A percentile compares a stretch with the other conserved stretches of the same genome.
phyloP scores from a whole-genome alignment of 2,888 invertebrate species.

The Ennomos quercinarius region DNA sequence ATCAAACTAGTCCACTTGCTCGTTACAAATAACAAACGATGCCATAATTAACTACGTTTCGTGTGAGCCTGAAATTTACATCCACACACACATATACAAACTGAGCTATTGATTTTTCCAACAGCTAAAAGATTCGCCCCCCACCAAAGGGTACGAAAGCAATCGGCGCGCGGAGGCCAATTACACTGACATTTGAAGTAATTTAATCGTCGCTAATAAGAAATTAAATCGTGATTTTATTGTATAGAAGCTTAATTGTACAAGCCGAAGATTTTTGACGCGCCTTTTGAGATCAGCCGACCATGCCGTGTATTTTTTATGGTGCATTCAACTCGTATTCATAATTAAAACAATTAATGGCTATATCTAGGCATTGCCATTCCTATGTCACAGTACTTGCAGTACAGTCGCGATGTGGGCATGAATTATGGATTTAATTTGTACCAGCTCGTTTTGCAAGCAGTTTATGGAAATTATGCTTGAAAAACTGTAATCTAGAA shows the following conservation, averaged over 20 bases:
- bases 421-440: constrained; percentile 68
- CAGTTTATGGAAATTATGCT: constrained; percentile 68
- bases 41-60: constrained; percentile 53
- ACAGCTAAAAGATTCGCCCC: constrained; percentile 35
- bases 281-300: constrained; percentile 62
- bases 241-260: constrained; percentile 70
- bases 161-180: constrained; percentile 52
- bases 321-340: constrained; percentile 45
- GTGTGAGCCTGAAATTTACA: constrained; percentile 53
- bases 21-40: constrained; percentile 50
- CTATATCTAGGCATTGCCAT: constrained; percentile 61
- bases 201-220: constrained; percentile 70
- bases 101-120: constrained; percentile 23
- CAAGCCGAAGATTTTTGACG: constrained; percentile 60
- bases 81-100: constrained; percentile 15
- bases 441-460: constrained; percentile 59
- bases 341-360: constrained; percentile 61
- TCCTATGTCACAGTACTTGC: constrained; percentile 32
- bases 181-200: constrained; percentile 67
- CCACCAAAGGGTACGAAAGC: constrained; percentile 36
- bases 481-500: constrained; percentile 61
- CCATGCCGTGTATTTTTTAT: constrained; percentile 41
- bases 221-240: constrained; percentile 76
- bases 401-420: constrained; percentile 43
- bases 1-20: constrained; percentile 50